phyloP scores from a whole-genome alignment of 2,797 vertebrate species.

The Sebastes trivittatus region DNA sequence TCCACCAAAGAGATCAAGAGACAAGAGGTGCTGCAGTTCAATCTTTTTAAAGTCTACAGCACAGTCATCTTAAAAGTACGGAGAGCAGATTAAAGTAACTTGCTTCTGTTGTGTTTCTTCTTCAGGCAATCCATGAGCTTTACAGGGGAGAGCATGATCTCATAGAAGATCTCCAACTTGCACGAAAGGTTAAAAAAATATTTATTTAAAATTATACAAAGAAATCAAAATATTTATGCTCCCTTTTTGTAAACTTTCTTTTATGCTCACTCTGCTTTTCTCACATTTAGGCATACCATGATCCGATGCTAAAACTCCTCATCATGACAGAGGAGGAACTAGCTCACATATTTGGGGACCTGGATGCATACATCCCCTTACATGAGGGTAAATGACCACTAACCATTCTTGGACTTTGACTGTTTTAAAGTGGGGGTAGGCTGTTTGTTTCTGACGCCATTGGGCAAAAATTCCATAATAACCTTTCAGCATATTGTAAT shows the following conservation, averaged over 20 bases:
- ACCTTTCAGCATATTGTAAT: neutral
- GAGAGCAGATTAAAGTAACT: neutral
- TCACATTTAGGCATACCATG: slow-evolving; percentile 90
- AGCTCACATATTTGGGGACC: slow-evolving; percentile 94
- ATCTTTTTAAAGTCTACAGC: neutral
- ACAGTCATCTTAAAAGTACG: neutral
- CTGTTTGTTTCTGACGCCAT: neutral
- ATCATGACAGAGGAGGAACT: slow-evolving; percentile 97
- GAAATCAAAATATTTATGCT: neutral
- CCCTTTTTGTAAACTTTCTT: neutral
- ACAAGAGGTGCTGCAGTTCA: slow-evolving; percentile 87
- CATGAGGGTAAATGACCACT: slow-evolving; percentile 82
- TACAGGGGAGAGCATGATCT: slow-evolving; percentile 96
- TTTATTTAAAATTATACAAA: neutral
- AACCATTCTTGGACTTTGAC: neutral
- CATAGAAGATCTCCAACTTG: slow-evolving; percentile 97
- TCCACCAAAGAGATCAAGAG: slow-evolving; percentile 96
- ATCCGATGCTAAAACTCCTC: slow-evolving; percentile 97
- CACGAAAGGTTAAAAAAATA: slow-evolving; percentile 88
- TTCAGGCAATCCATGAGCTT: slow-evolving; percentile 96
- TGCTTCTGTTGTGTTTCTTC: slow-evolving; percentile 2
- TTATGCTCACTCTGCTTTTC: neutral
- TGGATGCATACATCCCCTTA: slow-evolving; percentile 96
- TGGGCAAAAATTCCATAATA: neutral
- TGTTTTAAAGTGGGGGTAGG: neutral